Evolutionary conservation across 2,888 invertebrate genomes (phyloP).

Genomic region (Lydus trimaculatus): DNA sequence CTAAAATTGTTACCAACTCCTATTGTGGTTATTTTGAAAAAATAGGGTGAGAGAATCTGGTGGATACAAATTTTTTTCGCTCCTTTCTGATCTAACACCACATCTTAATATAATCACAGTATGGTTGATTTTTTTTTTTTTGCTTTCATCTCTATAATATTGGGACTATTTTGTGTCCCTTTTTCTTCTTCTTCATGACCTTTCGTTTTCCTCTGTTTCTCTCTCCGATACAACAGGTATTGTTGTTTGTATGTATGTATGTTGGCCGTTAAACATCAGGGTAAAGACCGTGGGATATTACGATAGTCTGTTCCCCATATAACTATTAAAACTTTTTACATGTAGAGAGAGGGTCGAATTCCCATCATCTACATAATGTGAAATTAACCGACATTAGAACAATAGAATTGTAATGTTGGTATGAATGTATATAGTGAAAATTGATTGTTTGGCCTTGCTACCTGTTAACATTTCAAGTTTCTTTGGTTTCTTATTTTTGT

Average conservation of each 20-base stretch:
- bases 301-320: slow-evolving; percentile 44
- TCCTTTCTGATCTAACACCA: slow-evolving; percentile 14
- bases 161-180: background rate
- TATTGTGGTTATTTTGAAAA: background rate
- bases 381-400: slow-evolving; percentile 45
- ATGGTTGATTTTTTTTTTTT: slow-evolving; percentile 8
- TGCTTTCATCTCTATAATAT: background rate
- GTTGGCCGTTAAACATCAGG: slow-evolving; percentile 50
- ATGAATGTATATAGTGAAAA: slow-evolving; percentile 20
- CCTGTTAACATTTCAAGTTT: too few species aligned
- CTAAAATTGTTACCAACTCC: background rate
- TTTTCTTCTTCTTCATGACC: background rate
- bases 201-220: background rate
- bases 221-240: slow-evolving; percentile 41
- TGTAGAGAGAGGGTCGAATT: slow-evolving; percentile 41
- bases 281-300: slow-evolving; percentile 55
- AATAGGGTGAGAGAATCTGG: slow-evolving; percentile 1
- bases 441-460: background rate
- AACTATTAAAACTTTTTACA: background rate
- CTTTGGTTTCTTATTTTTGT: too few species aligned
- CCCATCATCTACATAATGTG: slow-evolving; percentile 49
- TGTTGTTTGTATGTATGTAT: slow-evolving; percentile 19
- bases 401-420: slow-evolving; percentile 30
- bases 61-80: background rate
- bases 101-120: slow-evolving; percentile 25